phyloP scores from a whole-genome alignment of 2,797 vertebrate species.

The Pangasius larnaudii region DNA sequence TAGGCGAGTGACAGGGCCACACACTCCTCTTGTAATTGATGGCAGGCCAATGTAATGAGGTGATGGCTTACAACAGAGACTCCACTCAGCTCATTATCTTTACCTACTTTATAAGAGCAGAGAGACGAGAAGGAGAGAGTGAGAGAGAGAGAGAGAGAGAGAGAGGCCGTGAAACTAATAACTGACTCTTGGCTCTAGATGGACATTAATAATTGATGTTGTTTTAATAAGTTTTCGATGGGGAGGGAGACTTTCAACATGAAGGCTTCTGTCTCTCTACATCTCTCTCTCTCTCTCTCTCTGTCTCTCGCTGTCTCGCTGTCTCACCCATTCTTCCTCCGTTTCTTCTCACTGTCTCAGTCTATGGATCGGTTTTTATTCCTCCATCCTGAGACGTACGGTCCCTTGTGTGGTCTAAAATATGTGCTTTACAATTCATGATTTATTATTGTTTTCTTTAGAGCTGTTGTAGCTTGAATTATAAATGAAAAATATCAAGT shows the following conservation, averaged over 20 bases:
- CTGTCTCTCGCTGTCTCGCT: constrained; percentile 3
- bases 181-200: constrained; percentile 61
- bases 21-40: constrained; percentile 67
- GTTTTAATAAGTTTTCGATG: constrained; percentile 69
- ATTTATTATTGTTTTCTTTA: background rate
- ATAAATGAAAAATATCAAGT: background rate
- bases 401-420: background rate
- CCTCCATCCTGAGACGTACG: background rate
- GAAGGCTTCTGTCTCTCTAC: constrained; percentile 44
- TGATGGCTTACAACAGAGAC: constrained; percentile 69
- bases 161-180: constrained; percentile 62
- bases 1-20: constrained; percentile 63
- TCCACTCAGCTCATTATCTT: constrained; percentile 67
- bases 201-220: constrained; percentile 71
- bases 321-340: background rate
- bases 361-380: background rate
- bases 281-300: constrained; percentile 29
- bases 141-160: constrained; percentile 51
- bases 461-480: background rate
- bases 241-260: constrained; percentile 52
- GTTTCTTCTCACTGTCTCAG: background rate
- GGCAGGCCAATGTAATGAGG: constrained; percentile 69
- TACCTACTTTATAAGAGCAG: constrained; percentile 65
- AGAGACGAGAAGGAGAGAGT: constrained; percentile 37
- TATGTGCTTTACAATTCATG: background rate